A percentile compares a stretch with the other conserved stretches of the same genome.
These are phyloP conservation scores for Oncorhynchus clarkii DNA, from an alignment of 2,113 vertebrate genomes.

Conservation along the genomic window DNA sequence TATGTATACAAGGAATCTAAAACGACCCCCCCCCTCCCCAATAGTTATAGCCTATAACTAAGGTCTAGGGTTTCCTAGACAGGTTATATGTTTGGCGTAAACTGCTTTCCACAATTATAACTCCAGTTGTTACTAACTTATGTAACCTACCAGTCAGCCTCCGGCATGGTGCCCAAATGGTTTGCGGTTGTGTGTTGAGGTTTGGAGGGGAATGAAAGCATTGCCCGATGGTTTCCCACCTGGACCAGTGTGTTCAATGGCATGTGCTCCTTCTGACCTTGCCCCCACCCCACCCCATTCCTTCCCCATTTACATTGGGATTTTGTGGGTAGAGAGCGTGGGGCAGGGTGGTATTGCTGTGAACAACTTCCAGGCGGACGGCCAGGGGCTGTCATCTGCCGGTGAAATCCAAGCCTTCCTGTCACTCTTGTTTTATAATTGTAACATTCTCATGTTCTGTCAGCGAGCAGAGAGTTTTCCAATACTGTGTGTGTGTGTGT, in stretches of 20 bases:
- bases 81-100: too few species aligned
- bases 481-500: constrained; percentile 26
- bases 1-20: too few species aligned
- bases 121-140: too few species aligned
- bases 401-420: constrained; percentile 69
- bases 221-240: background rate
- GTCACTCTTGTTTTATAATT: constrained; percentile 76
- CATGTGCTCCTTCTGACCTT: constrained; percentile 59
- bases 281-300: background rate
- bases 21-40: too few species aligned
- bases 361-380: constrained; percentile 63
- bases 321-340: constrained; percentile 28
- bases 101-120: too few species aligned
- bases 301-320: background rate
- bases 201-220: background rate
- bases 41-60: too few species aligned
- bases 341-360: constrained; percentile 33
- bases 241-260: background rate
- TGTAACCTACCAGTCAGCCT: too few species aligned
- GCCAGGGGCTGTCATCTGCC: constrained; percentile 65
- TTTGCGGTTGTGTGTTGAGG: background rate
- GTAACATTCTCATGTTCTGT: constrained; percentile 74
- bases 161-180: background rate
- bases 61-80: too few species aligned
- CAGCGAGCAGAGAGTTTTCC: constrained; percentile 60